Evolutionary conservation across 2,797 vertebrate species (phyloP).

Genomic region (Silurus lanzhouensis): DNA sequence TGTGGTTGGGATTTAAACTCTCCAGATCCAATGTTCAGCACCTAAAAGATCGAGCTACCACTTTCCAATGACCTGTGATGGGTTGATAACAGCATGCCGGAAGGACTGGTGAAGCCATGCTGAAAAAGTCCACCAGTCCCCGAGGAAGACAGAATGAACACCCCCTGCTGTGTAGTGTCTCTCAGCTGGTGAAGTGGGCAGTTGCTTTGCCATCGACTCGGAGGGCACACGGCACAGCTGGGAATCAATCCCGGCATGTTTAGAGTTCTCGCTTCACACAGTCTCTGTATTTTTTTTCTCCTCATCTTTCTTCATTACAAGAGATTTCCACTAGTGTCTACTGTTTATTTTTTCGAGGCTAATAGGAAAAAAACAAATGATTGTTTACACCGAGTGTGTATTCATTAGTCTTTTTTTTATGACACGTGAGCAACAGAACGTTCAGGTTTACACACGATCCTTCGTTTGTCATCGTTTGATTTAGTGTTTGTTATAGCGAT

Average conservation of each 20-base stretch:
- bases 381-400: neutral
- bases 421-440: neutral
- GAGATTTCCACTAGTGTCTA: neutral
- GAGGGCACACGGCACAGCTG: slow-evolving; percentile 7
- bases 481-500: neutral
- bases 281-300: neutral
- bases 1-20: no score
- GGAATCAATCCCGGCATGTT: slow-evolving; percentile 32
- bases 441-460: neutral
- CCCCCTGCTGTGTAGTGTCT: neutral
- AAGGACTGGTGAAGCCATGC: slow-evolving; percentile 4
- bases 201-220: slow-evolving; percentile 21
- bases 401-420: slow-evolving; percentile 7
- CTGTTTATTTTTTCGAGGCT: neutral
- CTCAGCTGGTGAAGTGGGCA: slow-evolving; percentile 33
- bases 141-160: slow-evolving; percentile 7
- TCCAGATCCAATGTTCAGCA: no score
- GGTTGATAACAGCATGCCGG: neutral
- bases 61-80: no score
- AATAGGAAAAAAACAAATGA: neutral
- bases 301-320: neutral
- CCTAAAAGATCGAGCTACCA: no score
- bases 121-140: slow-evolving; percentile 9
- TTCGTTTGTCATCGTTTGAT: neutral
- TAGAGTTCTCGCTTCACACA: neutral